Conservation (phyloP, 2,797 vertebrate genomes). For the Gouania willdenowi region DNA sequence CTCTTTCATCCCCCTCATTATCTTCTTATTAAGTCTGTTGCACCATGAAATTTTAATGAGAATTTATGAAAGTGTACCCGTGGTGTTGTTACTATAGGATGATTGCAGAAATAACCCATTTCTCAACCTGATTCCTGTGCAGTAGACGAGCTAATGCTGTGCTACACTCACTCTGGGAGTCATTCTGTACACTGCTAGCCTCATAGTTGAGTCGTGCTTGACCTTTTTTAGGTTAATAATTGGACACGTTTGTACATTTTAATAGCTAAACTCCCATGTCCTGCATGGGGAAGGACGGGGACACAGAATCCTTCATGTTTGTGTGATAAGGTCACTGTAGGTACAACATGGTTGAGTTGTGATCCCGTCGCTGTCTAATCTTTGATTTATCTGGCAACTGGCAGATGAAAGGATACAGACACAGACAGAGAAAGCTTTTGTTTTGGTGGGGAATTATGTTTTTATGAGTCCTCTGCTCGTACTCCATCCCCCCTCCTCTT, state of each 20-base stretch:
- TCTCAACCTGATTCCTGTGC: slow-evolving; percentile 13
- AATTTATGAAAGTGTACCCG: slow-evolving; percentile 59
- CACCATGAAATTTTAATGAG: slow-evolving; percentile 71
- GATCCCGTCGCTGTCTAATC: slow-evolving; percentile 10
- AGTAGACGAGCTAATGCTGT: slow-evolving; percentile 7
- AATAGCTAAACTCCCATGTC: slow-evolving; percentile 32
- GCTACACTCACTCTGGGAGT: slow-evolving; percentile 13
- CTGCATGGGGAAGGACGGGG: slow-evolving; percentile 1
- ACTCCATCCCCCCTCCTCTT: slow-evolving; percentile 35
- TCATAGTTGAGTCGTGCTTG: slow-evolving; percentile 35
- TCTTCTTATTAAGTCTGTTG: slow-evolving; percentile 71
- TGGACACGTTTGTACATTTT: slow-evolving; percentile 49
- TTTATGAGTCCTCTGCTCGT: slow-evolving; percentile 10
- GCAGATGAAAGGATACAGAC: slow-evolving; percentile 58
- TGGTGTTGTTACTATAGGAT: slow-evolving; percentile 42
- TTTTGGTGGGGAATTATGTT: slow-evolving; percentile 60
- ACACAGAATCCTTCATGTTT: slow-evolving; percentile 19
- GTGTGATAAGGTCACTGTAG: slow-evolving; percentile 34
- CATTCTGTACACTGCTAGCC: slow-evolving; percentile 11
- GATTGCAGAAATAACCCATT: slow-evolving; percentile 34
- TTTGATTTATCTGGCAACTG: slow-evolving; percentile 46
- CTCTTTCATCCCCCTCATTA: slow-evolving; percentile 74
- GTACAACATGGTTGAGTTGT: slow-evolving; percentile 16
- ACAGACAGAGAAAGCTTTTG: slow-evolving; percentile 41
- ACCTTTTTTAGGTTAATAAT: slow-evolving; percentile 49